Base-by-base conservation (phyloP, 2,888 invertebrate species). In the Eurytoma californica region DNA sequence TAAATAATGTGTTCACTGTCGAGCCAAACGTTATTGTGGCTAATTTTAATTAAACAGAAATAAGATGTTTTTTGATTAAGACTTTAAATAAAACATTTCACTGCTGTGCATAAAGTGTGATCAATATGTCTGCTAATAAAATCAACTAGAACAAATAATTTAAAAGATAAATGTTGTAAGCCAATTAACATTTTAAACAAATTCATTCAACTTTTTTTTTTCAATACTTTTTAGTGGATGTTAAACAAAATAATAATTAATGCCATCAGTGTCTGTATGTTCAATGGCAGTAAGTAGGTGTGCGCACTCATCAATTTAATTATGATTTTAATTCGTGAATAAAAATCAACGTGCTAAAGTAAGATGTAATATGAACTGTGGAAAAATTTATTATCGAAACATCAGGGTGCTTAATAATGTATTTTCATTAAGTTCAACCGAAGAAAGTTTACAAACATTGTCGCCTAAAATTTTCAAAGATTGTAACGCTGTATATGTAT, bases 1-100 rank as follows among this genome's bases (percentile, higher is more conserved):
- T 58, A 66, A 60, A 58, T 72, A 77, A 77, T 65, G 77, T 77
- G 72, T 77, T 72, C 66, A 77, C 51, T 70, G 72, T 72, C 57
- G 14, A 70, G 65, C 66, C 66, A n/a, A 72, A 39, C 66, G 24
- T 77, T 66, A 72, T 60, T 77, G n/a, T 72, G 72, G 66, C 66
- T 66, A 77, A 66, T 77, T 72, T 39, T 55, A 69, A 70, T 18
- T 18, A 65, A 63, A 65, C 30, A 20, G 4, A 77, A 66, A 60
- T 39, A 77, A 70, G 18, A 47, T 58, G 30, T 72, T 58, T 57
- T 66, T 24, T 72, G 20, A 55, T 75, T 61, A 77, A 76, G 53
- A 69, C 68, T 68, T 75, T 69, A 57, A 30, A 61, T 69, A 24
- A 58, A 75, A 68, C 39, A 49, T 61, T 69, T 60, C 76, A 76